Base-by-base conservation (phyloP, 1,140 invertebrate genomes). In the Polypedilum vanderplanki region DNA sequence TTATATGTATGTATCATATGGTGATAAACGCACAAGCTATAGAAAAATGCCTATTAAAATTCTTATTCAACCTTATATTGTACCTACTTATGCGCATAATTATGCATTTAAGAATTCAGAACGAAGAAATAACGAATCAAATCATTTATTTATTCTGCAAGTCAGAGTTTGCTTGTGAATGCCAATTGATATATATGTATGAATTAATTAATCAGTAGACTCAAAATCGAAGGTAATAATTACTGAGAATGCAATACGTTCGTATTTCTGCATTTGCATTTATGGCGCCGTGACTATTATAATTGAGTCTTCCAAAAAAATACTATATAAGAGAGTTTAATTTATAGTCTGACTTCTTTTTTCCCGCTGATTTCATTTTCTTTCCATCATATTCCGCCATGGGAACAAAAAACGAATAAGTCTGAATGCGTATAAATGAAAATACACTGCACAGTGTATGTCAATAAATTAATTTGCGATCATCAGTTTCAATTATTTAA, bases 401-500 rank as follows among this genome's bases (percentile, higher is more conserved):
- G 24, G 24, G 24, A 33, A 33, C 24, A 33, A 33, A 33, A 33
- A 33, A 33, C 1, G 24, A 33, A 33, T 33, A 33, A 33, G 24
- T 33, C 24, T 33, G 24, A 33, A 33, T 33, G 24, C 24, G 24
- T 33, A 33, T 5, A 33, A 33, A 33, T 33, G 24, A 33, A 33
- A 3, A 33, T 5, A 33, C 24, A 33, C 24, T 33, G 24, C 24
- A 33, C 24, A 33, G 24, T 33, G 46, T 57, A 57, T 57, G 46
- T 57, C 46, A 57, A 57, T 57, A 57, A 57, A 57, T 57, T 57
- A 57, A 57, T 57, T 57, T 57, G 46, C 46, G 46, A 57, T 57
- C 46, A 57, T 57, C 46, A 57, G 46, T 57, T 57, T 57, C 46
- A 57, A 57, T 57, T 57, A 57, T 57, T 57, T 57, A 57, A 57